Base-by-base conservation (phyloP, 2,888 invertebrate species). In the Drosophila eohydei region DNA sequence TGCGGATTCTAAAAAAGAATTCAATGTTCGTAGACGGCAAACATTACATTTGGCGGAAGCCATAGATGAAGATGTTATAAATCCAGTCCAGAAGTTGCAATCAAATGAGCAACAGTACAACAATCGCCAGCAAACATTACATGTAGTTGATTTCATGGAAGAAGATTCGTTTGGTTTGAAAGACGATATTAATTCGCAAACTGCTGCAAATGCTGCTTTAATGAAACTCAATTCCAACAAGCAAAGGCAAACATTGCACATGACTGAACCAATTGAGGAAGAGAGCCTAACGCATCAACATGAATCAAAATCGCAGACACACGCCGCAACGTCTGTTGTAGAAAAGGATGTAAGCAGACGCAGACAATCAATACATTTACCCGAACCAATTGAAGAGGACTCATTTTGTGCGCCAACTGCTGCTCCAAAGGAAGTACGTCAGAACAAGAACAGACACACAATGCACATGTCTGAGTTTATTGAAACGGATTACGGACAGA, bases 401-500 rank as follows among this genome's bases (percentile, higher is more conserved):
- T 58, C 48, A 6, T 30, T 58, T 32, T 21, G 7, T 14, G 4
- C 4, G 26, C 26, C 44, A 9, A 9, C 43, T 7, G n/a, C 16
- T 38, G 4, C 3, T 5, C 51, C 36, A 32, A 44, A 5, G 11
- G 34, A 40, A 9, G 0, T 6, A 28, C 40, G 21, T 4, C 30
- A n/a, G 9, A 54, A 40, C 4, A 40, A 36, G 30, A 46, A 66
- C n/a, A 28, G 66, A n/a, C 46, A 34, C 12, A 66, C 66, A 12
- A 40, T 66, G 34, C 46, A 66, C 28, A 30, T 66, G 40, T 34
- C 32, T n/a, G 66, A 48, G 12, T 9, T 34, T 6, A 66, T 66
- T 40, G 28, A 41, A 9, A 54, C 34, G 34, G 55, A 65, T 14
- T 34, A 21, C 21, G 30, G 16, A 9, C 30, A 62, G 9, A 3